Evolutionary conservation across 2,797 vertebrate species (phyloP).

Genomic region (Amazona finschi): DNA sequence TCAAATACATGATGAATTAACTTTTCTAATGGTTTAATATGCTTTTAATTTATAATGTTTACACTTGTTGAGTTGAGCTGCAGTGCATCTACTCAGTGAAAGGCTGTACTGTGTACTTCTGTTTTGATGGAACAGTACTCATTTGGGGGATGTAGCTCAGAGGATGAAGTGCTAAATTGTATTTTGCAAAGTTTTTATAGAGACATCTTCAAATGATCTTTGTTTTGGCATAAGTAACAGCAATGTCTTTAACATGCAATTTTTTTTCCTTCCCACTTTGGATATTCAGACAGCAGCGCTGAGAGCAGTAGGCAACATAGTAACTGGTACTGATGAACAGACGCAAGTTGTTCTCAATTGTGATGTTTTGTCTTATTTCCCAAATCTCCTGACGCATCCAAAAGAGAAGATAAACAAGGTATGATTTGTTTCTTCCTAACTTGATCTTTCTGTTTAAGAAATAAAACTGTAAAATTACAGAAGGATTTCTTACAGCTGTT

Average conservation of each 20-base stretch:
- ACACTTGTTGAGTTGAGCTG: background rate
- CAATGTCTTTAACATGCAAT: constrained; percentile 24
- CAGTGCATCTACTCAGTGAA: background rate
- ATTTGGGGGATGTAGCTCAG: background rate
- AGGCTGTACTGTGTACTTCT: background rate
- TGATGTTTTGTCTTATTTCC: constrained; percentile 95
- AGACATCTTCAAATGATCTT: background rate
- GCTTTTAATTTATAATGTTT: background rate
- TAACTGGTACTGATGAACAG: constrained; percentile 98
- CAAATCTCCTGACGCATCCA: constrained; percentile 95
- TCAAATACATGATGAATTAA: background rate
- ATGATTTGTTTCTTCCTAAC: constrained; percentile 1
- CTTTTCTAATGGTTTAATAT: background rate
- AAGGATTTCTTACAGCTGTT: background rate
- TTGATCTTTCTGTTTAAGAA: background rate
- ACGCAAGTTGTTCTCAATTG: constrained; percentile 99
- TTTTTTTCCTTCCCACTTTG: constrained; percentile 32
- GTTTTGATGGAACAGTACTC: background rate
- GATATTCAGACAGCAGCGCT: constrained; percentile 90
- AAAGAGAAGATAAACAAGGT: constrained; percentile 99
- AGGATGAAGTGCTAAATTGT: background rate
- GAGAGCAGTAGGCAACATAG: constrained; percentile 98
- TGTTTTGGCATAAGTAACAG: background rate
- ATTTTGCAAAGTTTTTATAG: background rate
- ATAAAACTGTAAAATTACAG: background rate